phyloP scores from a whole-genome alignment of 2,113 vertebrate species.

The Phyllostomus hastatus region DNA sequence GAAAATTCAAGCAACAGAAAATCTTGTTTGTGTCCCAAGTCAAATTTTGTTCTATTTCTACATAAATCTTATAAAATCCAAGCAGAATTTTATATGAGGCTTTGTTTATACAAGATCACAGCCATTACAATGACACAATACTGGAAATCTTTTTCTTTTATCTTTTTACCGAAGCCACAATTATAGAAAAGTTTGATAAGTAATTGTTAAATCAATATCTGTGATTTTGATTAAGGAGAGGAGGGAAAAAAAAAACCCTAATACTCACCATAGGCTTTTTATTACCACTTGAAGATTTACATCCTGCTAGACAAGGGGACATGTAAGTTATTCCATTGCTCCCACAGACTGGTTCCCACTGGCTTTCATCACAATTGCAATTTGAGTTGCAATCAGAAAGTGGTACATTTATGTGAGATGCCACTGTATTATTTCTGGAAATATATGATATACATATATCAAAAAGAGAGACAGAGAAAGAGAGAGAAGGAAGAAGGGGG shows the following conservation, averaged over 20 bases:
- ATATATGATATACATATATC: conserved; percentile 33
- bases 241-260: neutral
- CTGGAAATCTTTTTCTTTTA: neutral
- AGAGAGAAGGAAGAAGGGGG: fast-evolving
- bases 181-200: neutral
- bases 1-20: neutral
- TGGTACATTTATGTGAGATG: conserved; percentile 63
- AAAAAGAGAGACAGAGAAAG: neutral
- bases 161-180: neutral
- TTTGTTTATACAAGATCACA: neutral
- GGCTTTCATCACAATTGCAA: conserved; percentile 86
- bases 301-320: conserved; percentile 91
- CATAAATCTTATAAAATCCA: neutral
- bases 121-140: neutral
- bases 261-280: conserved; percentile 84
- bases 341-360: conserved; percentile 95
- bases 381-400: conserved; percentile 87
- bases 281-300: conserved; percentile 77
- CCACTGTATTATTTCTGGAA: conserved; percentile 76
- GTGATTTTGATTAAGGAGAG: neutral
- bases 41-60: neutral
- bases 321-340: conserved; percentile 88
- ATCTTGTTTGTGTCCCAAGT: neutral
- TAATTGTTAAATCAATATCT: neutral
- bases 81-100: neutral